A percentile compares a stretch with the other conserved stretches of the same genome.
Evolutionary conservation across 2,113 vertebrate species (phyloP).

Genomic region (Ictalurus furcatus): DNA sequence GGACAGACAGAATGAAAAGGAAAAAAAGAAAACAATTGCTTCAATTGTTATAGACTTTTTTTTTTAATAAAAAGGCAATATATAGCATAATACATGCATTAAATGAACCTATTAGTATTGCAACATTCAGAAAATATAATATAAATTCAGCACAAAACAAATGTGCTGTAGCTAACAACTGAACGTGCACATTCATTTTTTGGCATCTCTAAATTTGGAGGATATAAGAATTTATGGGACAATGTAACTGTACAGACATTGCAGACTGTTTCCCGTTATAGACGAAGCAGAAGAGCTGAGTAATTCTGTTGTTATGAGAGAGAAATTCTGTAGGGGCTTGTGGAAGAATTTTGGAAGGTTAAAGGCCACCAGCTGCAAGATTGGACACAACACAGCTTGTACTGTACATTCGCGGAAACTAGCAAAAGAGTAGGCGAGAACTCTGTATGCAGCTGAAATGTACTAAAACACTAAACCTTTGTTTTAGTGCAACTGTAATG

Average conservation of each 20-base stretch:
- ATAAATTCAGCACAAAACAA: neutral
- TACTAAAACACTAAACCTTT: neutral
- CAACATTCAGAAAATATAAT: neutral
- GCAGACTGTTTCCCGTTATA: neutral
- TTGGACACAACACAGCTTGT: conserved; percentile 8
- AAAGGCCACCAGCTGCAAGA: conserved; percentile 47
- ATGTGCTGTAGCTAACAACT: neutral
- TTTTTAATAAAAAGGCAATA: neutral
- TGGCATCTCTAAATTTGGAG: neutral
- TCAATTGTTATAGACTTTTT: neutral
- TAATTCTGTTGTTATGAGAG: neutral
- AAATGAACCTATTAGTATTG: neutral
- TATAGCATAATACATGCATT: neutral
- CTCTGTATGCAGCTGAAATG: conserved; percentile 8
- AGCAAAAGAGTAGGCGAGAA: conserved; percentile 7
- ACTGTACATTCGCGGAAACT: conserved; percentile 2
- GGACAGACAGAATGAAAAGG: neutral
- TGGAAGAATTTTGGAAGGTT: conserved; percentile 23
- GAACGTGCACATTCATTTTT: neutral
- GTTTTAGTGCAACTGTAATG: neutral
- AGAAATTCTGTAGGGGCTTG: neutral
- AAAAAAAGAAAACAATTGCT: neutral
- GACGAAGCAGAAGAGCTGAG: neutral
- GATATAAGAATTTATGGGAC: neutral
- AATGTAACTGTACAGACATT: neutral